These are phyloP conservation scores for Nasonovia ribisnigri DNA, from an alignment of 2,888 invertebrate species.

Conservation along the genomic window DNA sequence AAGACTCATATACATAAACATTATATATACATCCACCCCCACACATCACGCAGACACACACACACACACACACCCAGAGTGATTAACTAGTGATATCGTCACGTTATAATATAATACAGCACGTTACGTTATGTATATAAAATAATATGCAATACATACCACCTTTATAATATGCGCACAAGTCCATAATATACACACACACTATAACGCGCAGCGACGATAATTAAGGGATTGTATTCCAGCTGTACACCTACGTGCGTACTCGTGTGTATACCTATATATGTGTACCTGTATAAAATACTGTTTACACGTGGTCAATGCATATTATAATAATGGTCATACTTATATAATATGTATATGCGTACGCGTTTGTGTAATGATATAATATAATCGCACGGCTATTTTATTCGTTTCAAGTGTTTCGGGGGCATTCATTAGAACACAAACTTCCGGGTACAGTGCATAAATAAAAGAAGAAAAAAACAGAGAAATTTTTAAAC, in stretches of 20 bases:
- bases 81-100: background rate
- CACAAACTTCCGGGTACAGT: conserved; percentile 40
- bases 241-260: background rate
- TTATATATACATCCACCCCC: background rate
- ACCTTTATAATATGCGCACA: background rate
- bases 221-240: conserved; percentile 5
- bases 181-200: background rate
- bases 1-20: background rate
- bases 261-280: background rate
- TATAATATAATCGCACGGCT: background rate
- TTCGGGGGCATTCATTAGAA: conserved; percentile 49
- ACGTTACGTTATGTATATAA: background rate
- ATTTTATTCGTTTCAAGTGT: conserved; percentile 36
- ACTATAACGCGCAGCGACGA: background rate
- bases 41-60: background rate
- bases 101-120: background rate
- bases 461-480: conserved; percentile 6
- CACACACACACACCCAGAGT: background rate
- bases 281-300: background rate
- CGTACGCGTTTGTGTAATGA: background rate
- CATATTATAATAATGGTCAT: conserved; percentile 3
- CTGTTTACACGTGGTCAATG: background rate
- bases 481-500: conserved; percentile 19
- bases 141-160: background rate
- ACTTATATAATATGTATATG: background rate